Conservation (phyloP, 2,888 invertebrate species). For the Mesodorylaimus sp. region DNA sequence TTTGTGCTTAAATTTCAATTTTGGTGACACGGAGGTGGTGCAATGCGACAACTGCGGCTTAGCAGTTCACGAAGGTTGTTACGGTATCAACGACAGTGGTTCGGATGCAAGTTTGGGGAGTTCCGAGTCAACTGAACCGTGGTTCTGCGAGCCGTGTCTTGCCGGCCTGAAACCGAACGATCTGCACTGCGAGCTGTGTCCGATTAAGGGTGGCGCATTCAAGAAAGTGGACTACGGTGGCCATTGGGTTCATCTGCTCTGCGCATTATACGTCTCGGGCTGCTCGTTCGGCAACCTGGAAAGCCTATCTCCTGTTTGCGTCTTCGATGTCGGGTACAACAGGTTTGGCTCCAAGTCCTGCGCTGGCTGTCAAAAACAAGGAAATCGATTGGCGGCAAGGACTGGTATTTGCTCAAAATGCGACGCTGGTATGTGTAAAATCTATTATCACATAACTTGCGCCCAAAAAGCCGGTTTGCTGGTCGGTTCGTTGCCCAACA, state of each 20-base stretch:
- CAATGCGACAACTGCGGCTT: slow-evolving; percentile 24
- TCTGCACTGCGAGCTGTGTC: slow-evolving; percentile 88
- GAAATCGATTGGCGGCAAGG: slow-evolving; percentile 61
- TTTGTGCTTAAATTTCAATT: slow-evolving; percentile 18
- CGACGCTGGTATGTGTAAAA: slow-evolving; percentile 94
- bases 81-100: slow-evolving; percentile 11
- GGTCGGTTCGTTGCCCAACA: not conserved
- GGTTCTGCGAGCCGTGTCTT: slow-evolving; percentile 93
- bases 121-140: slow-evolving; percentile 67
- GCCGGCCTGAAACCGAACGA: slow-evolving; percentile 25
- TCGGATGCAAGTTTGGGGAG: not conserved
- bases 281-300: slow-evolving; percentile 89
- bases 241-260: slow-evolving; percentile 85
- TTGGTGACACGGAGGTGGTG: slow-evolving; percentile 16
- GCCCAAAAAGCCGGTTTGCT: slow-evolving; percentile 20
- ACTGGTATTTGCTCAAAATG: slow-evolving; percentile 91
- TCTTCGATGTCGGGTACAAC: slow-evolving; percentile 92
- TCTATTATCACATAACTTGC: slow-evolving; percentile 91
- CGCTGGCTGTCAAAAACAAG: slow-evolving; percentile 67
- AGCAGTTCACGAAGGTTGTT: slow-evolving; percentile 25
- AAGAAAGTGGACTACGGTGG: slow-evolving; percentile 17
- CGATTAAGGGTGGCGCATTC: slow-evolving; percentile 63
- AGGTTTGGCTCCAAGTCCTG: slow-evolving; percentile 47
- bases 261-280: slow-evolving; percentile 88
- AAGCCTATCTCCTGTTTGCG: slow-evolving; percentile 64